A percentile compares a stretch with the other conserved stretches of the same genome.
These are phyloP conservation scores for Papilio polytes DNA, from an alignment of 1,140 invertebrate genomes.

Conservation along the genomic window DNA sequence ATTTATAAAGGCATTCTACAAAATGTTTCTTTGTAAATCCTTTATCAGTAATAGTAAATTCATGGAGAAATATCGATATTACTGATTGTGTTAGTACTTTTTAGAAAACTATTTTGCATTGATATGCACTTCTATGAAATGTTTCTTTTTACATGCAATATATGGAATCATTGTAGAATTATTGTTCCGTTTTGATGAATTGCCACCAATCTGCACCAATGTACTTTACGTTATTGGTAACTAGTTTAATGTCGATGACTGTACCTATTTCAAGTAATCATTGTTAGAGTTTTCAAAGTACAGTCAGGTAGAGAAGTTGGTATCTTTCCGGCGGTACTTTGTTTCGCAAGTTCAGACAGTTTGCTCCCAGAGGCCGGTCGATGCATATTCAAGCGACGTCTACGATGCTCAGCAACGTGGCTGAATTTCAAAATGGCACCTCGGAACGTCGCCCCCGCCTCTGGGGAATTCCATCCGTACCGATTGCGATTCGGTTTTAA, in stretches of 20 bases:
- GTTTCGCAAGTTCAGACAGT: conserved; percentile 31
- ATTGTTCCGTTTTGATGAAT: too few relatives aligned
- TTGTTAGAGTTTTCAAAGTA: conserved; percentile 2
- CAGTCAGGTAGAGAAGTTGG: conserved; percentile 26
- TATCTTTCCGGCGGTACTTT: conserved; percentile 26
- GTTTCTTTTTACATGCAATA: too few relatives aligned
- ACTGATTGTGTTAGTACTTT: not conserved
- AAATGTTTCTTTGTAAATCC: not conserved
- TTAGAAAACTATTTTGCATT: not conserved
- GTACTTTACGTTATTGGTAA: not conserved
- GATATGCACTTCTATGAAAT: too few relatives aligned
- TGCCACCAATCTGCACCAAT: too few relatives aligned
- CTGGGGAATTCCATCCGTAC: conserved; percentile 26
- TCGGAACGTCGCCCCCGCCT: conserved; percentile 28
- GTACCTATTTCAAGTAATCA: not conserved
- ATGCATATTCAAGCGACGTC: conserved; percentile 32
- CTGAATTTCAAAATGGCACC: conserved; percentile 32
- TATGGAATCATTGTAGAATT: too few relatives aligned
- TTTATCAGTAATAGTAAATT: not conserved
- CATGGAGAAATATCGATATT: not conserved
- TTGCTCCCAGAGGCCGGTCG: conserved; percentile 13
- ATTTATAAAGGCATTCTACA: not conserved
- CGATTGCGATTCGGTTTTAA: conserved; percentile 25
- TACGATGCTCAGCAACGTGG: conserved; percentile 18
- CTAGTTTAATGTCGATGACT: not conserved